phyloP scores from a whole-genome alignment of 2,888 invertebrate genomes.

The Macrophya alboannulata region DNA sequence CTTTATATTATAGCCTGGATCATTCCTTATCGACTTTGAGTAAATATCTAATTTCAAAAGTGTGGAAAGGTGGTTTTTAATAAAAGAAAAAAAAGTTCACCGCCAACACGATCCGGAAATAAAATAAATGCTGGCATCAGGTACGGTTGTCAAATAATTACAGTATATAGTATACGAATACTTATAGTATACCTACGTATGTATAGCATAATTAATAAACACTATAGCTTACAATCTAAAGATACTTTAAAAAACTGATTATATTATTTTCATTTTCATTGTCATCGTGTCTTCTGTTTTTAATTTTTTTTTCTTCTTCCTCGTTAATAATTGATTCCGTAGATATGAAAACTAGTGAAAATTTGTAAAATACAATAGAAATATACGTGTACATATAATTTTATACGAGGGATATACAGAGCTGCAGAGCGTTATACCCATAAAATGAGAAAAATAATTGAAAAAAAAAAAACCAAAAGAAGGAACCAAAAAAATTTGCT shows the following conservation, averaged over 20 bases:
- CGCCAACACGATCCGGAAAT: background rate
- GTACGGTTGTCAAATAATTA: conserved; percentile 35
- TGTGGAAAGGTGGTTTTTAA: background rate
- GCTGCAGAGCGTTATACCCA: background rate
- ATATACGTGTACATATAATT: background rate
- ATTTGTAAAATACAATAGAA: background rate
- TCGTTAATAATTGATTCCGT: background rate
- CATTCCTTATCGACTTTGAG: background rate
- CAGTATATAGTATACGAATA: background rate
- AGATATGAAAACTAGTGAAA: background rate
- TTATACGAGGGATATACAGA: background rate
- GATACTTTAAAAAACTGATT: conserved; percentile 13
- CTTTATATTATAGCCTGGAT: background rate
- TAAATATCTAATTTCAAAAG: background rate
- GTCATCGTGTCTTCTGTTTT: background rate
- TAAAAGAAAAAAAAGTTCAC: background rate
- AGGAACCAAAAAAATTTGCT: background rate
- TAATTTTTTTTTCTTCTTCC: background rate
- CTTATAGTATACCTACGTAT: background rate
- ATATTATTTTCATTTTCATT: conserved; percentile 6
- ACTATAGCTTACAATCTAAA: background rate
- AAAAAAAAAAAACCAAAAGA: background rate
- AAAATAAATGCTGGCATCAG: conserved; percentile 39
- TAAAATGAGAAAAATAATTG: background rate
- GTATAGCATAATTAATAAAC: background rate